Evolutionary conservation across 1,140 invertebrate genomes (phyloP), one percentile per base, ranked within the genome.

Genomic region (Platorchestia sp.): DNA sequence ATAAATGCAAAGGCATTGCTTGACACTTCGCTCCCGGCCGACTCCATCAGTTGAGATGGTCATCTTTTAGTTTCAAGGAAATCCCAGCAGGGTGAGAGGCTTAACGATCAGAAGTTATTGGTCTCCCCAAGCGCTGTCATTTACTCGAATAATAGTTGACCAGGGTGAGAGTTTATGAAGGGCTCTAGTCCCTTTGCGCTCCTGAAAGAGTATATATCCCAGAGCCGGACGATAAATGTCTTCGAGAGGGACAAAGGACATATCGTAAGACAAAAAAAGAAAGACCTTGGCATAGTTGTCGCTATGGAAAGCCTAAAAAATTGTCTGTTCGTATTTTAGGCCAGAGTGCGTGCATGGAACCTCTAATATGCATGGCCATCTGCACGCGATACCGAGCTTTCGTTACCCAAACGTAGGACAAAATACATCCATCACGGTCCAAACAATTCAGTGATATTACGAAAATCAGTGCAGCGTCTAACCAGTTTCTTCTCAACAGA

Each of bases 221-320:
- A 40, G 45, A 44, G 43, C 44, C 91, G 6, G 91, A 44, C 91
- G 45, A 93, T 93, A 93, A 93, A 93, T 93, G 91, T 93, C 91
- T 93, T 44, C 91, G 91, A 93, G 91, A 47, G 91, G 91, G 41
- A 93, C 43, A 89, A 93, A 93, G 91, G 91, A 93, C 91, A 93
- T 93, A 93, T 93, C 44, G 36, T 93, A n/a, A 93, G 91, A 22
- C 44, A 45, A 93, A 75, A 41, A 93, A 93, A 93, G 91, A 45
- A 93, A 93, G 45, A 42, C 45, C 40, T 93, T 10, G 44, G 91
- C 44, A 93, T 47, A 47, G 6, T 44, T 47, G 43, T 93, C 22
- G 7, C 22, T 0, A 27, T 40, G 40, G 45, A 36, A 44, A 0
- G 45, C 43, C 43, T 93, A 36, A 93, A 45, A 44, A 44, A 45